Evolutionary conservation across 1,140 invertebrate species (phyloP), one percentile per base, ranked within the genome.

Genomic region (Panagrolaimus sp.): DNA sequence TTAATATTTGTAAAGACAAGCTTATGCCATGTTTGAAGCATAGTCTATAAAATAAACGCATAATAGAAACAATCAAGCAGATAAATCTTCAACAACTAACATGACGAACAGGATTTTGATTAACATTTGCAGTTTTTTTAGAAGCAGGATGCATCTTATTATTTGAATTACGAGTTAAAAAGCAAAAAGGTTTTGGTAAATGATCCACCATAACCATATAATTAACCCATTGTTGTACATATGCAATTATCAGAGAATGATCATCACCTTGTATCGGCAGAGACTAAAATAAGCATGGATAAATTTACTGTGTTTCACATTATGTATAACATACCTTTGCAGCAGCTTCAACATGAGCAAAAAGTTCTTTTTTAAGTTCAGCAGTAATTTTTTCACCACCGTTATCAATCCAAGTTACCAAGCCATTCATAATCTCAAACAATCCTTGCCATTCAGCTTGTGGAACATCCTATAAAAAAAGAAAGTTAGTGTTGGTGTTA

Each of bases 371-470:
- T 43, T 67, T 53, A 16, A 76, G 48, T 42, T 62, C 73, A 5
- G 9, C n/a, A 14, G 62, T 11, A 13, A 76, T 61, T 27, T 5
- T 13, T 27, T 68, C 65, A 63, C 25, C 27, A 11, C 74, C 74
- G 16, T 64, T 48, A 9, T 25, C 42, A 14, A 79, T 73, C 74
- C 74, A 76, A 27, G 74, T 73, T 47, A 68, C 65, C 14, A 76
- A 72, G n/a, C 68, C 46, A 53, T 78, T 76, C 43, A 79, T 79
- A 14, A 66, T 76, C 9, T 65, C 67, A 53, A 76, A 76, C 9
- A 76, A 53, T 43, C 79, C 74, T 14, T 76, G 74, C 74, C 74
- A 76, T 65, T 79, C 76, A 20, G 23, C 27, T 68, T 76, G 79
- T 0, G 67, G 62, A 23, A 76, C 76, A 72, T 76, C 79, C 74